Evolutionary conservation across 2,888 invertebrate genomes (phyloP).

Genomic region (Cephonodes hylas): DNA sequence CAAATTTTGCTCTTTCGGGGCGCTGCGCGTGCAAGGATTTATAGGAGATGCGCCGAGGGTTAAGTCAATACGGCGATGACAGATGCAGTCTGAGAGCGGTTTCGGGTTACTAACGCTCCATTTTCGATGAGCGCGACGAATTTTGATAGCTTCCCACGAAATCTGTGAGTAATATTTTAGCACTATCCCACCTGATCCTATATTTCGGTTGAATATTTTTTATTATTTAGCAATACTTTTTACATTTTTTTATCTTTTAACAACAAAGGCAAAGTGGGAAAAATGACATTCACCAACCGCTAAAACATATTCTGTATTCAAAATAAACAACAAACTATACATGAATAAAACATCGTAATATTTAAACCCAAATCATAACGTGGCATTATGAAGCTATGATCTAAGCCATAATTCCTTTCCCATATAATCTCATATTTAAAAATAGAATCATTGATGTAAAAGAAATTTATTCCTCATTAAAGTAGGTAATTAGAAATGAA

Average conservation of each 20-base stretch:
- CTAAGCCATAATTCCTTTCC: too few relatives aligned
- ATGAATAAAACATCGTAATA: too few relatives aligned
- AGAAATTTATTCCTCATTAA: neutral
- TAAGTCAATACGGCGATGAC: constrained; percentile 71
- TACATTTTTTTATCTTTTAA: too few relatives aligned
- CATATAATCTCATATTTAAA: neutral
- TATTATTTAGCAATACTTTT: too few relatives aligned
- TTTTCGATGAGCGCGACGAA: constrained; percentile 5
- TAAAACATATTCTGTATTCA: too few relatives aligned
- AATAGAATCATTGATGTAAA: neutral
- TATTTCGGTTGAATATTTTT: too few relatives aligned
- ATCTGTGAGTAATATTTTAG: neutral
- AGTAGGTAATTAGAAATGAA: neutral
- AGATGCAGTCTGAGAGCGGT: constrained; percentile 68
- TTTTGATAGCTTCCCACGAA: constrained; percentile 17
- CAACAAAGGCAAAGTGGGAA: too few relatives aligned
- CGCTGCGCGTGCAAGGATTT: constrained; percentile 42
- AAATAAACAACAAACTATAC: too few relatives aligned
- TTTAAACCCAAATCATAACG: too few relatives aligned
- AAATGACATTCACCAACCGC: too few relatives aligned
- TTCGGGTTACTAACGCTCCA: constrained; percentile 47
- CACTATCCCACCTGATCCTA: too few relatives aligned
- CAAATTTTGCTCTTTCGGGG: constrained; percentile 53
- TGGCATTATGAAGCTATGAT: too few relatives aligned
- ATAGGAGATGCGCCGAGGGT: constrained; percentile 45